Evolutionary conservation across 2,113 vertebrate species (phyloP), one percentile per base, ranked within the genome.

Genomic region (Pomatorhinus ruficollis): DNA sequence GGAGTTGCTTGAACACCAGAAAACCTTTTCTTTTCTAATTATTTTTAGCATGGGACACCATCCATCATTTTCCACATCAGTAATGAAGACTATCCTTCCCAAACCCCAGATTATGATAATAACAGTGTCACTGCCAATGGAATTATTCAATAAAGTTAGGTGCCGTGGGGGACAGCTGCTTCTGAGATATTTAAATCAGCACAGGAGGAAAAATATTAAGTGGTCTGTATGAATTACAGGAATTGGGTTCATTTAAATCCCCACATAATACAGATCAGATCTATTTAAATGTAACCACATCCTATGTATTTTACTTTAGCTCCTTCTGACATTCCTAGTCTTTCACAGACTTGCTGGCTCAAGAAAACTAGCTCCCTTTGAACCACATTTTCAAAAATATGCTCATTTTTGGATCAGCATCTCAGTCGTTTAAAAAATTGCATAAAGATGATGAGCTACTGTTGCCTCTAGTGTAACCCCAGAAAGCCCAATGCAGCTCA

Each of bases 21-120:
- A 95, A 93, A 63, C n/a, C 82, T 84, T 87, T 92, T 91, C 35
- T 95, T 86, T 61, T 59, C 66, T 68, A 77, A 93, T 93, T 88
- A 90, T 77, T 90, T 63, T 47, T 93, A 91, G 42, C 24, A 90
- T 59, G 33, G 87, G 44, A 95, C 91, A 86, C 35, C 59, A 81
- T 66, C 31, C 54, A 59, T 70, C 35, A 85, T 54, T 95, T 90
- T 75, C 47, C n/a, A 70, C 44, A 66, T 74, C 71, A 78, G 13
- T 59, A 80, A 86, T 64, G 57, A 92, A 77, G 33, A 28, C 28
- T 66, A 70, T 56, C 66, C 39, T 44, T 90, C 57, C 33, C 57
- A 90, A 80, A 33, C 25, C 66, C 42, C 70, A 72, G 75, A 90
- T 80, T 88, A 94, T 85, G 50, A 57, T 35, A 90, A 70, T 77